Conservation (phyloP, 2,113 vertebrate species). For the Seriola aureovittata region DNA sequence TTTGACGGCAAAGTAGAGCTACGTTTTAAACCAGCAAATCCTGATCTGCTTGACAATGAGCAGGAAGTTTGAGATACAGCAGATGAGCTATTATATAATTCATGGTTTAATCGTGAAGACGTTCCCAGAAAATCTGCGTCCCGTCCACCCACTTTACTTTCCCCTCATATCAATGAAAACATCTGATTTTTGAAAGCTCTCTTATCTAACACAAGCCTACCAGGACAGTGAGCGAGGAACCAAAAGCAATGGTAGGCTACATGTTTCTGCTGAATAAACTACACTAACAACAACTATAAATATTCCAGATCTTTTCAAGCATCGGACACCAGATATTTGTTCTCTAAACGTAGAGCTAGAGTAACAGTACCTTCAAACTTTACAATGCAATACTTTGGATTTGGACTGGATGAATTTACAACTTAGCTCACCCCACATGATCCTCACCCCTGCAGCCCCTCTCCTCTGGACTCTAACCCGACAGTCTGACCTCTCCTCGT, state of each 20-base stretch:
- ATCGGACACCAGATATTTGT: not conserved
- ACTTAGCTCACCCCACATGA: not conserved
- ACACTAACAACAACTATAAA: constrained; percentile 27
- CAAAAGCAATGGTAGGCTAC: not conserved
- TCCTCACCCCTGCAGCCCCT: not conserved
- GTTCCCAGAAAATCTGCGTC: constrained; percentile 14
- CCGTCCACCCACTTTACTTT: constrained; percentile 1
- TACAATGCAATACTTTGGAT: not conserved
- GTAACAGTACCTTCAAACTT: not conserved
- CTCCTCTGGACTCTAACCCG: constrained; percentile 10
- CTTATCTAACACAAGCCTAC: constrained; percentile 40
- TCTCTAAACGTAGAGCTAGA: not conserved
- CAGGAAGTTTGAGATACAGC: constrained; percentile 9
- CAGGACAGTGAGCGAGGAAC: constrained; percentile 16
- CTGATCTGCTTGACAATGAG: constrained; percentile 8
- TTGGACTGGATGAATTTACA: not conserved
- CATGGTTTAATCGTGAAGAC: constrained; percentile 22
- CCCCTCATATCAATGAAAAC: constrained; percentile 39
- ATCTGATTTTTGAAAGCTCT: constrained; percentile 48
- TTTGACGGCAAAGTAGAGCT: constrained; percentile 35
- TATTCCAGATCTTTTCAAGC: constrained; percentile 39
- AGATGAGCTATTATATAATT: constrained; percentile 34
- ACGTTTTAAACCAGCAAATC: constrained; percentile 27
- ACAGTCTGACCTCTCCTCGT: constrained; percentile 42
- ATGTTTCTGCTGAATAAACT: constrained; percentile 16